Evolutionary conservation across 2,797 vertebrate genomes (phyloP).

Genomic region (Gambusia yucatana): DNA sequence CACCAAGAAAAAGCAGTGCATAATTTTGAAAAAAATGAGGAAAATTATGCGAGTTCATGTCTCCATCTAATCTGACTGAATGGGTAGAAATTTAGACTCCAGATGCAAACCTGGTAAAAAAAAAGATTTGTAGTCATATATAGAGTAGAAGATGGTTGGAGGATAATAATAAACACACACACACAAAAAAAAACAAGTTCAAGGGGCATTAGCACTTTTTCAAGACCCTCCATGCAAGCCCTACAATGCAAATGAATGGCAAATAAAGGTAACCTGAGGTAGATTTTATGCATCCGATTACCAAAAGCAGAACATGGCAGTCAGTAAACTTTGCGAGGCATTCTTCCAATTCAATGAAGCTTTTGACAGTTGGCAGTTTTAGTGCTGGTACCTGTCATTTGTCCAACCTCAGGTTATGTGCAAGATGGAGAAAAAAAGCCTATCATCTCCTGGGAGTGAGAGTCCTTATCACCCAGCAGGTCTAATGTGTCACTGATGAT

Average conservation of each 20-base stretch:
- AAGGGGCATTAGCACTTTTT: neutral
- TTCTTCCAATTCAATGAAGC: conserved; percentile 32
- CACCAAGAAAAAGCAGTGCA: neutral
- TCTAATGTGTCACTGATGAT: conserved; percentile 59
- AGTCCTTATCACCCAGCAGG: conserved; percentile 42
- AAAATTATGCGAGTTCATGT: neutral
- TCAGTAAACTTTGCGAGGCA: neutral
- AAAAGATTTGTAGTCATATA: neutral
- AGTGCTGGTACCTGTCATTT: conserved; percentile 24
- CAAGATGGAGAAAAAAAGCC: conserved; percentile 24
- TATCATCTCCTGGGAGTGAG: conserved; percentile 26
- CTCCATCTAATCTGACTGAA: neutral
- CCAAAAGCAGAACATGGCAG: conserved; percentile 11
- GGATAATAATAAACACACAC: neutral
- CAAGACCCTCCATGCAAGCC: neutral
- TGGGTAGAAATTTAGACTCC: neutral
- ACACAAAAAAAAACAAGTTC: neutral
- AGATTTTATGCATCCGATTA: conserved; percentile 16
- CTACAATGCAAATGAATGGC: neutral
- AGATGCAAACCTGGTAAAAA: neutral
- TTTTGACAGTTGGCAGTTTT: conserved; percentile 18
- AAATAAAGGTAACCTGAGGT: conserved; percentile 25
- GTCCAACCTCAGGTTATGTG: conserved; percentile 8
- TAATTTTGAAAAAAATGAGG: neutral
- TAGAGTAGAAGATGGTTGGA: neutral